Evolutionary conservation across 2,888 invertebrate genomes (phyloP).

Genomic region (Cheilosia vulpina): DNA sequence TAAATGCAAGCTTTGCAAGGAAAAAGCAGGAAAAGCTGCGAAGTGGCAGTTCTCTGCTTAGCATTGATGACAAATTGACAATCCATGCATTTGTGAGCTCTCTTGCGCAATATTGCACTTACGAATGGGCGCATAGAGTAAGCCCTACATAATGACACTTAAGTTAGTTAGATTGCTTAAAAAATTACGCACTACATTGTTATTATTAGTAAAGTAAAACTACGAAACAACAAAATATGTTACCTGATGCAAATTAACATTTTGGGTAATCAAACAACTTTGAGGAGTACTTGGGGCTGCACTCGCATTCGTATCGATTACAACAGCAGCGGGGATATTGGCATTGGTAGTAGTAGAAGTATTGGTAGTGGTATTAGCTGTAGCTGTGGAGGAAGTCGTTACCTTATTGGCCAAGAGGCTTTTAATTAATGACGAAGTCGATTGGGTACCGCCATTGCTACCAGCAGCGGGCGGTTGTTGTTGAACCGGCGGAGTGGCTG

Average conservation of each 20-base stretch:
- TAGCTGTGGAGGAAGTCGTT: conserved; percentile 81
- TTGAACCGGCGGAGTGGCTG: conserved; percentile 54
- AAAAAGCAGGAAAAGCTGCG: too few relatives aligned
- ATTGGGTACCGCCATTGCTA: conserved; percentile 73
- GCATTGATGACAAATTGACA: too few relatives aligned
- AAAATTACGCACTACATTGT: conserved; percentile 8
- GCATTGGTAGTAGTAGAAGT: conserved; percentile 73
- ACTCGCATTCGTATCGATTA: conserved; percentile 80
- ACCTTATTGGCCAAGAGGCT: conserved; percentile 97
- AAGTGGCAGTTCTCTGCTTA: too few relatives aligned
- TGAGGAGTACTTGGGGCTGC: conserved; percentile 79
- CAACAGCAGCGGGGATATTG: conserved; percentile 77
- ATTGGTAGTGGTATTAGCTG: conserved; percentile 73
- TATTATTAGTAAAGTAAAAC: conserved; percentile 53
- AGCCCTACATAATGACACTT: background rate
- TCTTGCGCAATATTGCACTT: too few relatives aligned
- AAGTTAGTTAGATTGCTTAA: background rate
- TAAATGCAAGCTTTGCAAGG: too few relatives aligned
- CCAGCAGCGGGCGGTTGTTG: conserved; percentile 30
- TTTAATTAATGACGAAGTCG: conserved; percentile 93
- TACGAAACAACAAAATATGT: conserved; percentile 75
- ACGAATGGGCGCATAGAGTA: too few relatives aligned
- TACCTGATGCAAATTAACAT: conserved; percentile 80
- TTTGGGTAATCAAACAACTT: conserved; percentile 79
- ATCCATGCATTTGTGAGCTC: too few relatives aligned